Evolutionary conservation across 2,113 vertebrate genomes (phyloP).

Genomic region (Zosterops lateralis): DNA sequence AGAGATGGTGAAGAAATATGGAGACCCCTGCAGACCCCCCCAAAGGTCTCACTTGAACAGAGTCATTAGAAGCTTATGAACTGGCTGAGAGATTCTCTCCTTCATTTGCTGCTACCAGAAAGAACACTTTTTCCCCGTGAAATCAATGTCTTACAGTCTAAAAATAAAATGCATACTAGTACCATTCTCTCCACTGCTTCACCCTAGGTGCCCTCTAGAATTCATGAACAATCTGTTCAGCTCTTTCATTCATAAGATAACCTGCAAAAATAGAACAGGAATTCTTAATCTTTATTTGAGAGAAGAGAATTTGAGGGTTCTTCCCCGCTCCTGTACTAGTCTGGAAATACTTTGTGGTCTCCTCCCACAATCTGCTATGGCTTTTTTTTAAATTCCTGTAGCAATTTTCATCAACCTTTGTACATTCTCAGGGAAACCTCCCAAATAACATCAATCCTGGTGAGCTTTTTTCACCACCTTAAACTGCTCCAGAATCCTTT

Average conservation of each 20-base stretch:
- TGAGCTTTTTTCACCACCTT: not conserved
- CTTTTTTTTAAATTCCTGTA: not conserved
- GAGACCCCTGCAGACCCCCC: not conserved
- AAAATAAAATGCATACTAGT: constrained; percentile 76
- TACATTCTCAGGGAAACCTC: not conserved
- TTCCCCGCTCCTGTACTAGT: not conserved
- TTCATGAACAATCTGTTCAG: constrained; percentile 44
- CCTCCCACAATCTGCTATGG: not conserved
- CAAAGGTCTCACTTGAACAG: rapidly evolving
- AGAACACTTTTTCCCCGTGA: constrained; percentile 49
- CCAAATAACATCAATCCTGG: not conserved
- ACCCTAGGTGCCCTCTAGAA: constrained; percentile 53
- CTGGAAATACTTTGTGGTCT: not conserved
- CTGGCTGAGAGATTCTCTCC: constrained; percentile 44
- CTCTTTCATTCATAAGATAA: constrained; percentile 54
- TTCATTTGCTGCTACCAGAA: constrained; percentile 71
- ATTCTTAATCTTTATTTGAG: constrained; percentile 24
- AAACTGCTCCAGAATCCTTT: not conserved
- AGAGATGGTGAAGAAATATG: not conserved
- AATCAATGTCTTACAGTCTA: constrained; percentile 76
- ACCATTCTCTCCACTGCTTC: constrained; percentile 52
- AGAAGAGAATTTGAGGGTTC: not conserved
- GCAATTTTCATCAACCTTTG: not conserved
- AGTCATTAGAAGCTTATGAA: not conserved
- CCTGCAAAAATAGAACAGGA: constrained; percentile 46